phyloP scores from a whole-genome alignment of 2,797 vertebrate genomes.

The Hippopotamyrus pictus region DNA sequence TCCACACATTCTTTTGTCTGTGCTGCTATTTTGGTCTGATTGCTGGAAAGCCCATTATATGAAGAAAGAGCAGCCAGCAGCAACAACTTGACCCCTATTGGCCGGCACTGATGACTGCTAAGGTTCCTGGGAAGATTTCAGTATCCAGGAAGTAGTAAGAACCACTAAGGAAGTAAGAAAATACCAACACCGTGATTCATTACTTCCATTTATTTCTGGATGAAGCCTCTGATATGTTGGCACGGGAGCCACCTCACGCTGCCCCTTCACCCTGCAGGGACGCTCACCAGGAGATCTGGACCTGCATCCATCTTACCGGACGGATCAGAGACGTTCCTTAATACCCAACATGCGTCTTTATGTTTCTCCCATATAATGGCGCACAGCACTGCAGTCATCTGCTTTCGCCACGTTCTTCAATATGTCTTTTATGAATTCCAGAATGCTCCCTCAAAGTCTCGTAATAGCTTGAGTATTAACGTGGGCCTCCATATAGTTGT shows the following conservation, averaged over 20 bases:
- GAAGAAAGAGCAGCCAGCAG: not conserved
- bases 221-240: not conserved
- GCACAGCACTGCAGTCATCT: not conserved
- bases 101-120: not conserved
- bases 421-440: not conserved
- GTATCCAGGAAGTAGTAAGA: not conserved
- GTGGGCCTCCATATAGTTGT: not conserved
- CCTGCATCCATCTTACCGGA: not conserved
- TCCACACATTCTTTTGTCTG: not conserved
- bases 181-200: not conserved
- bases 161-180: not conserved
- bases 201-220: not conserved
- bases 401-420: not conserved
- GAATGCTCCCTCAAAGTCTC: not conserved
- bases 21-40: constrained; percentile 17
- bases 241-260: not conserved
- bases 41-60: constrained; percentile 6
- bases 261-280: not conserved
- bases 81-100: not conserved
- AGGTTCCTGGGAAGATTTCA: not conserved
- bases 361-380: not conserved
- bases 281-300: not conserved
- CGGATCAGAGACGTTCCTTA: not conserved
- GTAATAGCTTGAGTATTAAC: not conserved
- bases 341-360: not conserved